Evolutionary conservation across 2,888 invertebrate genomes (phyloP).

Genomic region (Tetragonisca angustula): DNA sequence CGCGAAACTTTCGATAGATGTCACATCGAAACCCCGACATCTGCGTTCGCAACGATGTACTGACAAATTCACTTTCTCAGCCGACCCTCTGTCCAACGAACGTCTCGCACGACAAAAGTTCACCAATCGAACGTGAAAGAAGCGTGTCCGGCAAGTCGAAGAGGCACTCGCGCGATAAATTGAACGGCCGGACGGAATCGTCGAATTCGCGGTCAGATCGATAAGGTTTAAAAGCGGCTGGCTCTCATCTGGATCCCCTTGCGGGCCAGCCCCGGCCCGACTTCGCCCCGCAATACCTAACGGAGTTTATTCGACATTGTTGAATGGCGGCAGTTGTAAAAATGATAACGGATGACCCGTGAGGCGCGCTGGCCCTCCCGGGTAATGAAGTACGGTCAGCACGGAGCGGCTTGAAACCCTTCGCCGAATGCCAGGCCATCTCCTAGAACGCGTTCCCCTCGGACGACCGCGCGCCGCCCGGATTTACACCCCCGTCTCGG

Average conservation of each 20-base stretch:
- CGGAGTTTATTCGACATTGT: conserved; percentile 84
- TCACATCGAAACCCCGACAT: no score
- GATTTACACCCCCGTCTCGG: conserved; percentile 75
- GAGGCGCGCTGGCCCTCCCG: conserved; percentile 79
- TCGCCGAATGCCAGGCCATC: conserved; percentile 70
- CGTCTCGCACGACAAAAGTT: no score
- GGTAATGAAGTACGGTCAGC: conserved; percentile 84
- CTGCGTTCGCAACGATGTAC: no score
- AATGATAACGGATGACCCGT: conserved; percentile 84
- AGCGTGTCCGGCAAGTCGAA: not conserved
- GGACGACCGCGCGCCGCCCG: conserved; percentile 70
- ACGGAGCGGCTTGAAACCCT: conserved; percentile 69
- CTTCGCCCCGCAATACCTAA: conserved; percentile 80
- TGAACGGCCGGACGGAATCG: conserved; percentile 51
- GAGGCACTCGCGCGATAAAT: conserved; percentile 59
- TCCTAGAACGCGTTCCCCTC: conserved; percentile 72
- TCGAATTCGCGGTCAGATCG: conserved; percentile 68
- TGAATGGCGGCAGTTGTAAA: conserved; percentile 84
- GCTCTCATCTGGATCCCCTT: conserved; percentile 71
- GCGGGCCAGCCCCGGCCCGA: conserved; percentile 65
- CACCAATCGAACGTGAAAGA: not conserved
- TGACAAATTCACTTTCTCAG: no score
- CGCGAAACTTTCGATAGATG: no score
- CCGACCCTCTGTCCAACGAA: no score
- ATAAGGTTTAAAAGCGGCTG: conserved; percentile 70